Evolutionary conservation across 2,888 invertebrate genomes (phyloP), one percentile per base, ranked within the genome.

Genomic region (Apotomis turbidana): DNA sequence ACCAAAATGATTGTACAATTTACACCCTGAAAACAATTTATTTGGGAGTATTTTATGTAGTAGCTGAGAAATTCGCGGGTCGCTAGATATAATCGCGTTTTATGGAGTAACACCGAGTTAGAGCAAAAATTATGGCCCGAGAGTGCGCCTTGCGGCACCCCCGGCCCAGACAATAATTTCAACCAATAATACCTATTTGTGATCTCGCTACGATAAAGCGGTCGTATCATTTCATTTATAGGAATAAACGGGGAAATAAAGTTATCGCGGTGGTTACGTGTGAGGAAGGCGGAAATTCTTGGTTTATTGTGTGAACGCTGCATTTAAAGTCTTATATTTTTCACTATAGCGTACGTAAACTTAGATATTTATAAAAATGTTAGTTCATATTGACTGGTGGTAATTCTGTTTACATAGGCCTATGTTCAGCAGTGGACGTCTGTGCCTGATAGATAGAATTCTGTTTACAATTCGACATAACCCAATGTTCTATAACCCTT

Each of bases 71-170:
- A 90, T 91, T 90, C 89, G 85, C 90, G 83, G 89, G 88, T 88
- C 86, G 83, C 87, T 90, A 89, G 93, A 93, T 93, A 91, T 90
- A 86, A 93, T 93, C 93, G 84, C 87, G 83, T 87, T 93, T 93
- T 93, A 93, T 91, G 90, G 88, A 88, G 89, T 93, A 90, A 88
- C 93, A 91, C 92, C 87, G 90, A 91, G 91, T 91, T 90, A 90
- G 86, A 85, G 87, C 89, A 90, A 91, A 92, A 93, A 91, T 93
- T 91, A 93, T 92, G 91, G 83, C 86, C 82, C 81, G 87, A 83
- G 82, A 87, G 83, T 80, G 83, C 78, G 86, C 90, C 91, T 87
- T 88, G 90, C 79, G 93, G 92, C 91, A 88, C 91, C 91, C 91
- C 90, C 85, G 80, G 82, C 83, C 70, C 51, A 78, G 79, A 84